These are phyloP conservation scores for Myotis vivesi DNA, from an alignment of 2,797 vertebrate genomes.

Conservation along the genomic window DNA sequence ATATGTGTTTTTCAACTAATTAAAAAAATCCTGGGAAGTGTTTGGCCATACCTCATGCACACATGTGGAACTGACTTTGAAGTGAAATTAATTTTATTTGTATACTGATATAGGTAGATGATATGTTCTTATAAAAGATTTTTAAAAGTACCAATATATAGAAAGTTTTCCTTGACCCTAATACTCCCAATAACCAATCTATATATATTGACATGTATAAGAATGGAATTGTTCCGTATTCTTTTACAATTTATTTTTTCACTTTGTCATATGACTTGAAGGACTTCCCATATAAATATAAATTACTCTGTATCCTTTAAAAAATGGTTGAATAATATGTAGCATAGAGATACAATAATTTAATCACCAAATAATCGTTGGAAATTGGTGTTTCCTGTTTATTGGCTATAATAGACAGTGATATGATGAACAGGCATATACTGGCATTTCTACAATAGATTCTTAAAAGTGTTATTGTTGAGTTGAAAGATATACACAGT, in stretches of 20 bases:
- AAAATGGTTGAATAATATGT: background rate
- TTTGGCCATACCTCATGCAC: background rate
- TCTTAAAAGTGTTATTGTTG: background rate
- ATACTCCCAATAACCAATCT: background rate
- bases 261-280: background rate
- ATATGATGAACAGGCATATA: background rate
- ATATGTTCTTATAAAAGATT: background rate
- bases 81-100: conserved; percentile 13
- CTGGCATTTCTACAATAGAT: background rate
- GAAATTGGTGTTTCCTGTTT: background rate
- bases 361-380: background rate
- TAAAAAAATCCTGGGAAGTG: background rate
- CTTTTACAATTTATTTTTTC: conserved; percentile 17
- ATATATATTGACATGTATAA: background rate
- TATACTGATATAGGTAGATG: background rate
- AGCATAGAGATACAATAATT: background rate
- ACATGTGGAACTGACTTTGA: background rate
- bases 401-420: background rate
- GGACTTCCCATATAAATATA: background rate
- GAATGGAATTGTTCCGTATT: background rate
- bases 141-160: background rate
- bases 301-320: background rate
- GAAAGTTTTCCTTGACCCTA: background rate
- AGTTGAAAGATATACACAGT: background rate
- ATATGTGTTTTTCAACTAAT: background rate